Conservation (phyloP, 2,888 invertebrate genomes). For the Ormyrus labotus region DNA sequence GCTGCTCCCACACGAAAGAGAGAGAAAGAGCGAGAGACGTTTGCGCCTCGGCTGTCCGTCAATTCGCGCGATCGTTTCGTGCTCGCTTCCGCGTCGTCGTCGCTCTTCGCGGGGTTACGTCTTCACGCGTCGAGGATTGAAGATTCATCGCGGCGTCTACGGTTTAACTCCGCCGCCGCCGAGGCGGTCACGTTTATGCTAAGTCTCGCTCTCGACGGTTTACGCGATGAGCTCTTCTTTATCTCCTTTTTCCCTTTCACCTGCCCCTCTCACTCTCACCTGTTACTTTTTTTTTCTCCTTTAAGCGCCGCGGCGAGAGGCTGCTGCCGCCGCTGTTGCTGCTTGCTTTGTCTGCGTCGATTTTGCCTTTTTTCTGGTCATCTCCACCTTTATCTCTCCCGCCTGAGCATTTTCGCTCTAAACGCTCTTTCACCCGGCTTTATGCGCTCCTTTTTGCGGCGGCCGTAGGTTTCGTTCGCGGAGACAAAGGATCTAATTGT, state of each 20-base stretch:
- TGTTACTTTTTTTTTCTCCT: slow-evolving; percentile 7
- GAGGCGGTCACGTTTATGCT: slow-evolving; percentile 43
- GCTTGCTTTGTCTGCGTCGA: neutral
- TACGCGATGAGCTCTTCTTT: slow-evolving; percentile 40
- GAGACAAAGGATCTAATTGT: too few relatives aligned
- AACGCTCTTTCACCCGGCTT: neutral
- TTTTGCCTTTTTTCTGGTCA: slow-evolving; percentile 6
- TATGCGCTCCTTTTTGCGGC: slow-evolving; percentile 5
- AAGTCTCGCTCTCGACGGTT: slow-evolving; percentile 22
- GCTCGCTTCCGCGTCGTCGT: slow-evolving; percentile 30
- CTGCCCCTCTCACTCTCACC: slow-evolving; percentile 39
- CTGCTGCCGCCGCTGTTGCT: too few relatives aligned
- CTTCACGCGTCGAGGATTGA: slow-evolving; percentile 4
- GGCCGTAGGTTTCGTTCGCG: too few relatives aligned
- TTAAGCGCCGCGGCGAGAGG: neutral
- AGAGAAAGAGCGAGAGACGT: too few relatives aligned
- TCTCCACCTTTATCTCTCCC: neutral
- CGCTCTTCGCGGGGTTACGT: neutral
- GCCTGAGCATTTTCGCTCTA: neutral
- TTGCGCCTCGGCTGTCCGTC: neutral
- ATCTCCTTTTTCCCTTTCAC: slow-evolving; percentile 51
- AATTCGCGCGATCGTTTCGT: neutral
- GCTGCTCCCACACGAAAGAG: neutral
- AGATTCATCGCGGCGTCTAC: slow-evolving; percentile 7
- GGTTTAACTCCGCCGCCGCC: neutral